Conservation (phyloP, 2,797 vertebrate species). For the Halcyon chelicuti region DNA sequence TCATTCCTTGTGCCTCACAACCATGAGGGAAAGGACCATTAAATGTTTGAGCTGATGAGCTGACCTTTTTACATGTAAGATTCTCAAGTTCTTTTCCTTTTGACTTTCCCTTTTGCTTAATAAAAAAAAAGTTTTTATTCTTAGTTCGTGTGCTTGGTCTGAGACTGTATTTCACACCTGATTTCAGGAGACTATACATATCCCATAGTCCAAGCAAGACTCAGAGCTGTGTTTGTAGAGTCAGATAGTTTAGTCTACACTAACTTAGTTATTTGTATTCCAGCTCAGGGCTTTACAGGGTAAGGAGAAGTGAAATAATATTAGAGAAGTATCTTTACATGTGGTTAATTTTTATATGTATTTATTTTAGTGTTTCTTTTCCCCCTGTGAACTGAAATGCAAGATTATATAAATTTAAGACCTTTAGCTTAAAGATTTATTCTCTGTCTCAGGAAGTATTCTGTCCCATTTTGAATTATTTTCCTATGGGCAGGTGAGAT, state of each 20-base stretch:
- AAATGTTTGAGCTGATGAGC: not conserved
- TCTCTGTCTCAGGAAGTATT: not conserved
- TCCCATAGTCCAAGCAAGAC: not conserved
- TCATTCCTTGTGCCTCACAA: not conserved
- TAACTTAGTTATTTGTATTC: not conserved
- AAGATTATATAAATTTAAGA: not conserved
- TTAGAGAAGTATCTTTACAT: not conserved
- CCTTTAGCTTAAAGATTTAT: not conserved
- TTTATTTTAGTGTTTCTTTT: not conserved
- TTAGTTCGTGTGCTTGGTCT: not conserved
- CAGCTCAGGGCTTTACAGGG: not conserved
- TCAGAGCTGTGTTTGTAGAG: not conserved
- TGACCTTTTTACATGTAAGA: not conserved
- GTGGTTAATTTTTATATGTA: not conserved
- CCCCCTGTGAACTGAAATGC: not conserved
- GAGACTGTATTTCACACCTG: not conserved
- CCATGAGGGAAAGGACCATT: not conserved
- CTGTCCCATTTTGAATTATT: not conserved
- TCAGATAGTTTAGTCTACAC: not conserved
- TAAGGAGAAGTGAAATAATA: not conserved
- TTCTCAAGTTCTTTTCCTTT: not conserved
- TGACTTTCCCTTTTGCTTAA: not conserved
- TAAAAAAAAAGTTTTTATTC: not conserved
- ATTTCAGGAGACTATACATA: not conserved
- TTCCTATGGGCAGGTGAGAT: not conserved